Percentiles rank a stretch among this genome's conserved stretches.
phyloP scores from a whole-genome alignment of 1,140 invertebrate genomes.

The Drosophila auraria region DNA sequence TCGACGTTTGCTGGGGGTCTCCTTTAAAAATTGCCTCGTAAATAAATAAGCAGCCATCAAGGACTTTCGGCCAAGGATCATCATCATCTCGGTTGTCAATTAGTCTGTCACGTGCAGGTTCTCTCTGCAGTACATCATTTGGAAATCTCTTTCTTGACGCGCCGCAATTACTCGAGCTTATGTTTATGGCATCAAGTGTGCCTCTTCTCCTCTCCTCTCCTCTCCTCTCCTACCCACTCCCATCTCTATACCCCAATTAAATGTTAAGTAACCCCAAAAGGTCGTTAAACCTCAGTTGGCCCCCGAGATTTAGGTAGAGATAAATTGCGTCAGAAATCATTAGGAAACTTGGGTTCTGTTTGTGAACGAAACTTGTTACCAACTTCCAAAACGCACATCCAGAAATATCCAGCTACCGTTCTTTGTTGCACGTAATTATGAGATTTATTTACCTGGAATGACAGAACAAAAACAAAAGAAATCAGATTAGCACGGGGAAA shows the following conservation, averaged over 20 bases:
- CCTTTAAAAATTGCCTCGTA: conserved; percentile 71
- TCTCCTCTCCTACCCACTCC: neutral
- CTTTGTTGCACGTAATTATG: conserved; percentile 29
- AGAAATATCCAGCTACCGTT: conserved; percentile 26
- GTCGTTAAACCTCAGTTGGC: conserved; percentile 43
- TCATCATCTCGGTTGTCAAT: conserved; percentile 43
- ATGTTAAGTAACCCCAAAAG: conserved; percentile 47
- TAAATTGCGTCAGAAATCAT: conserved; percentile 34
- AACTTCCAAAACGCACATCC: conserved; percentile 8
- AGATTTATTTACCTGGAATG: conserved; percentile 61
- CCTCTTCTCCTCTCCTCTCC: neutral
- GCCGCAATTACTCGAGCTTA: conserved; percentile 59
- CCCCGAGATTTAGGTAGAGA: conserved; percentile 29
- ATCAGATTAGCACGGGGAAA: conserved; percentile 28
- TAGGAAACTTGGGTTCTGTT: conserved; percentile 32
- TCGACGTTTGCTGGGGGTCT: conserved; percentile 7
- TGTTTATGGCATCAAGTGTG: conserved; percentile 52
- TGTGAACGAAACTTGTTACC: conserved; percentile 22
- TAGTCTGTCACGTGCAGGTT: conserved; percentile 56
- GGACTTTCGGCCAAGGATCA: conserved; percentile 36
- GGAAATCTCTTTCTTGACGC: conserved; percentile 57
- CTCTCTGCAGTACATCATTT: conserved; percentile 48
- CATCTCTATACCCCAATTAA: conserved; percentile 37
- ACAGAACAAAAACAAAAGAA: conserved; percentile 37
- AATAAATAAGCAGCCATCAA: conserved; percentile 70